Base-by-base conservation (phyloP, 2,888 invertebrate genomes). In the Tetragonisca angustula region DNA sequence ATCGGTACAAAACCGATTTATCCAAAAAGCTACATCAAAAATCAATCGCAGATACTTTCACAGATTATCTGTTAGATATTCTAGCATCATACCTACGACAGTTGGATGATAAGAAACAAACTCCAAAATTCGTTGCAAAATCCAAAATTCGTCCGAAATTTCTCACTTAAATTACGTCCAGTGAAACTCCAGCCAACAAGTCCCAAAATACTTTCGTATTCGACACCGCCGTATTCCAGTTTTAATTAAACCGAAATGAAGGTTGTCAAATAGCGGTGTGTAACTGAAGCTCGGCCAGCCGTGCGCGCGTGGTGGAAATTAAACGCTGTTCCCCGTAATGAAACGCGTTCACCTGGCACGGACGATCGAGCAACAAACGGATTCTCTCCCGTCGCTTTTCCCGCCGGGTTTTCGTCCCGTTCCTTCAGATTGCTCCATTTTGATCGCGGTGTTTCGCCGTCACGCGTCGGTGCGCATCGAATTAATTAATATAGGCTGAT, bases 401-500 rank as follows among this genome's bases (percentile, higher is more conserved):
- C 69, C 52, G 69, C 52, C 69, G 21, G 21, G 21, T 69, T 69
- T 69, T 69, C 69, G 49, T 69, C 61, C 62, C 61, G 54, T 79
- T 59, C 61, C 69, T 24, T 50, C 43, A 59, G 64, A 73, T 76
- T 64, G 65, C 75, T 59, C 70, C 71, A 71, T 69, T 76, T 79
- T 70, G 69, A 61, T 75, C 78, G 61, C 59, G 59, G n/a, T 61
- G 70, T 74, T 67, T 79, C 79, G 24, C n/a, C 56, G 85, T 84
- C 81, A 75, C 85, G 81, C 81, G 78, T 79, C 78, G 67, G 27
- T 81, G 84, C 75, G 64, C 71, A 72, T 75, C 80, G 78, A 84
- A 85, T 85, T 85, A 85, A 85, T 85, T 85, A 84, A 85, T 84
- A 81, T 77, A 78, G 69, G 76, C 72, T 52, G 68, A 67, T 72